Base-by-base conservation (phyloP, 2,888 invertebrate species). In the Clostera curtula region DNA sequence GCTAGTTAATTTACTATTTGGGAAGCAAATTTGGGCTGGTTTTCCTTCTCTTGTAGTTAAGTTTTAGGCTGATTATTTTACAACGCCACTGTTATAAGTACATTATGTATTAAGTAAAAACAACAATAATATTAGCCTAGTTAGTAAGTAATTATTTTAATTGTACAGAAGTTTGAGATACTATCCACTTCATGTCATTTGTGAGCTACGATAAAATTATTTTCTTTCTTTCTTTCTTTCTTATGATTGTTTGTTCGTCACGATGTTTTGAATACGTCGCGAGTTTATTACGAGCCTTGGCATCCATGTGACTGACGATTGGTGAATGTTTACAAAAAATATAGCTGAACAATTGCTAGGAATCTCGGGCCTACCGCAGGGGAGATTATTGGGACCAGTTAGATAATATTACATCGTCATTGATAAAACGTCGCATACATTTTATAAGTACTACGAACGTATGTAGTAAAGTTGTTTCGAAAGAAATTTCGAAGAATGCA, bases 271-370 rank as follows among this genome's bases (percentile, higher is more conserved):
- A 32, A 12, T 27, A 29, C 36, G 38, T 25, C 39, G 43, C 43
- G 35, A 30, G 34, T n/a, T 36, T 42, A 46, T 50, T 54, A 49
- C 36, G 43, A 45, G 32, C 26, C 34, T 25, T 26, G 27, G 29
- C 25, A 52, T 48, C 49, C 49, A 44, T 38, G 40, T 36, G 39
- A 40, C 42, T 36, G 31, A 35, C 40, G 40, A 35, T 41, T 42
- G 48, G 45, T 46, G 32, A 39, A 45, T 52, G 46, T 52, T 48
- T 42, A 43, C 34, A 34, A 23, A 22, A 25, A 21, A 21, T 25
- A 29, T 24, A 27, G 25, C 38, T 8, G 13, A 43, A 44, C 44
- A 44, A 42, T 44, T 25, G 31, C 14, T 24, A 28, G 25, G 29
- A 30, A 36, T 31, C 17, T 12, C 27, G n/a, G 24, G 37, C 30